phyloP scores from a whole-genome alignment of 2,888 invertebrate genomes.

The Epistrophe eligans region DNA sequence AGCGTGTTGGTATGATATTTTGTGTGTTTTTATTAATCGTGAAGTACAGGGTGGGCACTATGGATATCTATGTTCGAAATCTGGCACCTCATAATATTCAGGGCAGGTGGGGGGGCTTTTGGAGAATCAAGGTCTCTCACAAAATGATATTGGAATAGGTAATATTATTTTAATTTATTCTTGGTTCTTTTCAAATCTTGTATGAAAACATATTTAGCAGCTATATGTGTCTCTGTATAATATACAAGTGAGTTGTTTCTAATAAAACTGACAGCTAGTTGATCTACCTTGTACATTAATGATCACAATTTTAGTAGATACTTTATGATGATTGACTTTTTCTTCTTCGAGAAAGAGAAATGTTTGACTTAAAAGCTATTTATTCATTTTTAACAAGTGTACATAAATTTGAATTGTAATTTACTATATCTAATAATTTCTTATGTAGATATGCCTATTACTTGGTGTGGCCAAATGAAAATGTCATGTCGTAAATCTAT shows the following conservation, averaged over 20 bases:
- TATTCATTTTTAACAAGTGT: slow-evolving; percentile 25
- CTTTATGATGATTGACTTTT: slow-evolving; percentile 3
- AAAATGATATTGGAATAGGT: neutral
- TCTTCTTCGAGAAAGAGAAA: neutral
- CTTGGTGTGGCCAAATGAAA: slow-evolving; percentile 15
- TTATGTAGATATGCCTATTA: neutral
- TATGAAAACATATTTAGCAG: neutral
- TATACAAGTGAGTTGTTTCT: neutral
- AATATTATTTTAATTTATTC: neutral
- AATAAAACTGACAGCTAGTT: neutral
- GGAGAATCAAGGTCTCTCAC: neutral
- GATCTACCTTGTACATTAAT: neutral
- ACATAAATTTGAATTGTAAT: neutral
- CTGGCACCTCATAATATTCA: neutral
- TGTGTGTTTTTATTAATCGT: neutral
- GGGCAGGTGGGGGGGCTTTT: neutral
- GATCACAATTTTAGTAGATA: neutral
- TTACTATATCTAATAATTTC: slow-evolving; percentile 2
- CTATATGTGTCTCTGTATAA: neutral
- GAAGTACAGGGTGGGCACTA: neutral
- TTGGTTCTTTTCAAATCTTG: neutral
- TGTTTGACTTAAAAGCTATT: neutral
- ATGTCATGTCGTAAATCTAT: slow-evolving; percentile 31
- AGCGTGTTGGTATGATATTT: neutral
- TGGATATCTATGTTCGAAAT: neutral